phyloP scores from a whole-genome alignment of 2,797 vertebrate genomes.

The Forpus xanthops region DNA sequence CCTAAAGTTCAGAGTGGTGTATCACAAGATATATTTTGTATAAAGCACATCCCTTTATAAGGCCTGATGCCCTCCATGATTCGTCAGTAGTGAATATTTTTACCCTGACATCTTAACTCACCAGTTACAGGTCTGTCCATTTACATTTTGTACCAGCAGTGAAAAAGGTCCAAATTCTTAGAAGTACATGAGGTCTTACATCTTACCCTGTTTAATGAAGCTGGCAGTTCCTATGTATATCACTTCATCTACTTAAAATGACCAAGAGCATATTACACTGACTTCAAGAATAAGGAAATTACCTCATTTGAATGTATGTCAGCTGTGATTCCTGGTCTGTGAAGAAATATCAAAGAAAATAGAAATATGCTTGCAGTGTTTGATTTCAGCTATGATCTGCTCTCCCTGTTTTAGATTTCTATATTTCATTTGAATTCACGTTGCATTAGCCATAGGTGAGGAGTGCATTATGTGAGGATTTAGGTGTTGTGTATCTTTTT shows the following conservation, averaged over 20 bases:
- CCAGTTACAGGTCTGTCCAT: not conserved
- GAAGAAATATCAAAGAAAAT: constrained; percentile 17
- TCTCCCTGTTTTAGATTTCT: constrained; percentile 3
- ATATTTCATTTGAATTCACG: constrained; percentile 27
- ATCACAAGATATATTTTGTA: not conserved
- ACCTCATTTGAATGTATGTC: not conserved
- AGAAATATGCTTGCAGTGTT: not conserved
- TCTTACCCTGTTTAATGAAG: not conserved
- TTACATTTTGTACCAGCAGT: not conserved
- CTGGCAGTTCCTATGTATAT: not conserved
- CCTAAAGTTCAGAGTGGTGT: not conserved
- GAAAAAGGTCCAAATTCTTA: not conserved
- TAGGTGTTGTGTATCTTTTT: not conserved
- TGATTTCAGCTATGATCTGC: not conserved
- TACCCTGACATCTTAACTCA: not conserved
- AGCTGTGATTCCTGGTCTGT: not conserved
- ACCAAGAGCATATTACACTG: not conserved
- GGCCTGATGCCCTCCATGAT: not conserved
- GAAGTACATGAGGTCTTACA: not conserved
- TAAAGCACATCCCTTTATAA: not conserved
- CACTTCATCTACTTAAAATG: not conserved
- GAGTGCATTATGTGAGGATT: constrained; percentile 15
- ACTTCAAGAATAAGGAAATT: not conserved
- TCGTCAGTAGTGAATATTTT: not conserved
- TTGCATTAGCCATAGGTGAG: constrained; percentile 19